phyloP scores from a whole-genome alignment of 1,140 invertebrate genomes.

The Drosophila pandora region DNA sequence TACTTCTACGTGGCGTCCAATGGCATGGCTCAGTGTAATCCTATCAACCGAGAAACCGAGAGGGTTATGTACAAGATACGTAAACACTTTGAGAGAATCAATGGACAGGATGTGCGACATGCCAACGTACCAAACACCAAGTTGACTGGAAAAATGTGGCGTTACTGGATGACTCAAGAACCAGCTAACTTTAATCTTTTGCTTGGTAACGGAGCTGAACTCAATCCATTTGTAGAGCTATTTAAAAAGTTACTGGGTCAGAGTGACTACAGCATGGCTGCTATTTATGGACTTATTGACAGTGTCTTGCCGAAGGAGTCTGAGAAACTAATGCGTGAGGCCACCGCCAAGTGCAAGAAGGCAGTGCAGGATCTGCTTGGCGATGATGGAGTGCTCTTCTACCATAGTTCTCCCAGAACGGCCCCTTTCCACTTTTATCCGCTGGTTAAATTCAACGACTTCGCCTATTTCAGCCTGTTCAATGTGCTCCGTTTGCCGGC shows the following conservation, averaged over 20 bases:
- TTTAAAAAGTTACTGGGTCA: slow-evolving; percentile 86
- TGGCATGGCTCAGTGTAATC: slow-evolving; percentile 88
- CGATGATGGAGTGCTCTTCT: slow-evolving; percentile 92
- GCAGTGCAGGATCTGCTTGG: slow-evolving; percentile 89
- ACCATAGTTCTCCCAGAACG: slow-evolving; percentile 91
- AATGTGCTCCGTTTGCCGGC: slow-evolving; percentile 93
- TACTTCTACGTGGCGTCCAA: slow-evolving; percentile 91
- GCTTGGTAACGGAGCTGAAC: slow-evolving; percentile 86
- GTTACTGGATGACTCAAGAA: slow-evolving; percentile 90
- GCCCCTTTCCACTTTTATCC: slow-evolving; percentile 94
- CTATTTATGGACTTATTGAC: slow-evolving; percentile 88
- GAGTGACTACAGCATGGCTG: slow-evolving; percentile 87
- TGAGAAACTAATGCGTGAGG: slow-evolving; percentile 86
- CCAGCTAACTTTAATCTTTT: slow-evolving; percentile 86
- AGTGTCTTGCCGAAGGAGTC: slow-evolving; percentile 87
- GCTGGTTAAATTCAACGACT: slow-evolving; percentile 93
- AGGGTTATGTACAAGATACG: slow-evolving; percentile 86
- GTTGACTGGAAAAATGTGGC: slow-evolving; percentile 88
- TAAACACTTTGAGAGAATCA: slow-evolving; percentile 58
- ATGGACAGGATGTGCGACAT: slow-evolving; percentile 61
- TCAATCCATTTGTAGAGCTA: slow-evolving; percentile 85
- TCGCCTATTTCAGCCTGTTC: slow-evolving; percentile 94
- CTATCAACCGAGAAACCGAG: slow-evolving; percentile 88
- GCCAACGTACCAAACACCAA: slow-evolving; percentile 86
- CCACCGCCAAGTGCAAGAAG: slow-evolving; percentile 86